Base-by-base conservation (phyloP, 2,797 vertebrate species). In the Acrocephalus scirpaceus region DNA sequence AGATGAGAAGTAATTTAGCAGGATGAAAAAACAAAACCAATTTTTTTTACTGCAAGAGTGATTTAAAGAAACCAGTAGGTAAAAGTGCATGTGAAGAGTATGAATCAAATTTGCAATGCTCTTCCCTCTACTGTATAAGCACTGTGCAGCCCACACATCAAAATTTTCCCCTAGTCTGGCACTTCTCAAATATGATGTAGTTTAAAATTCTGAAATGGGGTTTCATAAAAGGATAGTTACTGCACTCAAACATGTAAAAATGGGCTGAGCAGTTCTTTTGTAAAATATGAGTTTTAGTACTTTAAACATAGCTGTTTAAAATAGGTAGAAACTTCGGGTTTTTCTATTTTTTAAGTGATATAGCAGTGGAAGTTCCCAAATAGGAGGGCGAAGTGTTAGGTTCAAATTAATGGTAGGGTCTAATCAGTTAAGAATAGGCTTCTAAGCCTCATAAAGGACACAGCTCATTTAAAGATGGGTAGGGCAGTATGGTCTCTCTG, bases 91-190 rank as follows among this genome's bases (percentile, higher is more conserved):
- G 38, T 88, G 58, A 73, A 80, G 17, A 86, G n/a, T 80, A 72
- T 95, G 79, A 94, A 84, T 93, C 76, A 90, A 95, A 91, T 75
- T 80, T 75, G 72, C 67, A 74, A 6, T 51, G 36, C 36, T 92
- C 25, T 91, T 93, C 38, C 29, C 8, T 40, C 21, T 91, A 42
- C 69, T 51, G 5, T 80, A 18, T 78, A 71, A 80, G 72, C 16
- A 53, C 57, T 47, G 9, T 61, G 69, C 90, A 90, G 51, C 96
- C 96, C 79, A 95, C 96, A 69, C 88, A 75, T 44, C 3, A 18
- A 42, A 86, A 75, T 81, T 92, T 95, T 93, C 82, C 73, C 25
- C 50, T 90, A 34, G 92, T 95, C 90, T 96, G 60, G 51, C 90
- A 73, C 93, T 84, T 96, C 93, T 93, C 51, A 90, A 65, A 66